phyloP scores from a whole-genome alignment of 2,888 invertebrate genomes.

The Phalera bucephala region DNA sequence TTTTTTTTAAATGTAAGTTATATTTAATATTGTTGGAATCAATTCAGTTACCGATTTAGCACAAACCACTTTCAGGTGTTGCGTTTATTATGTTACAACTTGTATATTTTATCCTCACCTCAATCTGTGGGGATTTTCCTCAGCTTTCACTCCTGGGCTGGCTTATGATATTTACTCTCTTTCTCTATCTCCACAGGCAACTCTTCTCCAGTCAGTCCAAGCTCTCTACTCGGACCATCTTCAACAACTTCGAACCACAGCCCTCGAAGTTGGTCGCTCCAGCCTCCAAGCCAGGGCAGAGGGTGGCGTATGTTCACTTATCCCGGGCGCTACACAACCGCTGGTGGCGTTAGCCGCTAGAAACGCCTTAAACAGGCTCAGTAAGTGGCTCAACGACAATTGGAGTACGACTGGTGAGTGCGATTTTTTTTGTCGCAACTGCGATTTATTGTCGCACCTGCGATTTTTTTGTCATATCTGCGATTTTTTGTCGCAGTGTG shows the following conservation, averaged over 20 bases:
- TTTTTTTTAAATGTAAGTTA: no score
- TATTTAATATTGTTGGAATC: no score
- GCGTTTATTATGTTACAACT: no score
- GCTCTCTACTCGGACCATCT: constrained; percentile 44
- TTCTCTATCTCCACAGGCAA: constrained; percentile 32
- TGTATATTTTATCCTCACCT: no score
- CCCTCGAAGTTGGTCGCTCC: constrained; percentile 23
- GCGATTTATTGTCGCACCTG: no score
- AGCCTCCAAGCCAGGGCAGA: constrained; percentile 29
- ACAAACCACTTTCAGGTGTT: no score
- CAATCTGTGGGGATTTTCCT: no score
- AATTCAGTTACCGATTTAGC: no score
- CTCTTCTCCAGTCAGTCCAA: constrained; percentile 33
- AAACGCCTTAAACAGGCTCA: constrained; percentile 18
- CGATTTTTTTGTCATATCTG: no score
- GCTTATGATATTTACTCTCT: no score
- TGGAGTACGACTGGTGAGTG: constrained; percentile 47
- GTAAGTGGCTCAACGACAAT: constrained; percentile 53
- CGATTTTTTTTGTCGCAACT: neutral
- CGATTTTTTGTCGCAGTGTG: no score
- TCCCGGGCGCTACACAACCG: constrained; percentile 49
- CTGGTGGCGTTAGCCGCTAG: constrained; percentile 41
- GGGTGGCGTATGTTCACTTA: constrained; percentile 49
- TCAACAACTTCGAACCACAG: constrained; percentile 26
- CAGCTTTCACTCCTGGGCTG: no score